A percentile compares a stretch with the other conserved stretches of the same genome.
Evolutionary conservation across 2,113 vertebrate genomes (phyloP).

Genomic region (Tricholaema leucomelas): DNA sequence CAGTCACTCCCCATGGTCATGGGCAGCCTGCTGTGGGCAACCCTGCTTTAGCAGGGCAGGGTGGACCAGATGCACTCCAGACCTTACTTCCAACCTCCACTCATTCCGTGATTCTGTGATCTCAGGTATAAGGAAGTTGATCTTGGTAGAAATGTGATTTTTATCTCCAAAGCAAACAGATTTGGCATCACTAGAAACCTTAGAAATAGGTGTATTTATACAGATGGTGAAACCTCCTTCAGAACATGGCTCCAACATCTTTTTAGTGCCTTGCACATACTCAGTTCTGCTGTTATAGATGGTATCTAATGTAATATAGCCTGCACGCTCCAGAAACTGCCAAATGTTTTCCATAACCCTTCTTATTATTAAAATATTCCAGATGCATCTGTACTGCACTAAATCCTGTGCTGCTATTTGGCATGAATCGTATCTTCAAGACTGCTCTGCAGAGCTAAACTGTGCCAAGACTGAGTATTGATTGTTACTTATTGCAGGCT

Average conservation of each 20-base stretch:
- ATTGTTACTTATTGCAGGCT: conserved; percentile 27
- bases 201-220: neutral
- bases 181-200: neutral
- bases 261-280: neutral
- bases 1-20: too few species aligned
- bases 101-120: neutral
- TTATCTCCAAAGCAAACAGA: neutral
- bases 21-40: too few species aligned
- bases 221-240: neutral
- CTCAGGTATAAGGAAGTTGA: neutral
- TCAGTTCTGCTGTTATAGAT: neutral
- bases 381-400: conserved; percentile 36
- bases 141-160: neutral
- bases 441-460: conserved; percentile 15
- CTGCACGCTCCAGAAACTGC: conserved; percentile 5
- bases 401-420: conserved; percentile 27
- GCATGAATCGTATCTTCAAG: conserved; percentile 12
- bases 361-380: conserved; percentile 27
- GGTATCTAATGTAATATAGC: neutral
- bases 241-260: neutral
- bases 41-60: too few species aligned
- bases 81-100: too few species aligned
- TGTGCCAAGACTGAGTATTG: conserved; percentile 47
- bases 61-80: too few species aligned
- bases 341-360: conserved; percentile 31